Evolutionary conservation across 1,140 invertebrate species (phyloP), one percentile per base, ranked within the genome.

Genomic region (Amphibalanus amphitrite): DNA sequence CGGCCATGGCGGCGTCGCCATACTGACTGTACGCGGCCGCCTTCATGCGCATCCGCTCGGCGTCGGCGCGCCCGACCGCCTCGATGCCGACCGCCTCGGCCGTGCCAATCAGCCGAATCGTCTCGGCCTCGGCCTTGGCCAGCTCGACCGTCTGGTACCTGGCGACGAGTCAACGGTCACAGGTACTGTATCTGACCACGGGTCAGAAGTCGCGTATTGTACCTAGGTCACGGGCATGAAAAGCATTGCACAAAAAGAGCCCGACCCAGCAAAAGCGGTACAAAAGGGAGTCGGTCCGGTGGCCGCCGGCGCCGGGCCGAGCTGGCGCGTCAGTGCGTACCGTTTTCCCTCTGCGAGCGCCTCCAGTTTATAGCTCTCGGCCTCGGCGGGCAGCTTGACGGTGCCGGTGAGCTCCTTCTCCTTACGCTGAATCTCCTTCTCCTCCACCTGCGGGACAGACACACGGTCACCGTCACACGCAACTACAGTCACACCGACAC

Each of bases 21-120:
- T 97, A 98, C 81, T 94, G 90, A 80, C 94, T 95, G 82, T 95
- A 97, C 40, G 96, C 92, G 38, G 86, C 84, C 4, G 95, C 94
- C 82, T 97, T 97, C 81, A 94, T 86, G 73, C 88, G 84, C 95
- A 98, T 97, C 70, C 89, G 84, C 77, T 97, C 92, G 0, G 95
- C 95, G 79, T 98, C 94, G 0, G 95, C 92, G 77, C 93, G 89
- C 76, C 95, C 95, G 67, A 97, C 87, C 74, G 86, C 86, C 74
- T 89, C 88, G 72, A 97, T 90, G 67, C 92, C 89, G 47, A 88
- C 85, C n/a, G 95, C 95, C 79, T 98, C 94, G 3, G 95, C 92
- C 30, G 86, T 82, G 75, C 95, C 95, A 67, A 96, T 84, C 76
- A 93, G 84, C 75, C 90, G 89, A 75, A 96, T 97, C 75, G 86